Percentiles rank a stretch among this genome's conserved stretches.
phyloP scores from a whole-genome alignment of 2,888 invertebrate species.

The Euplagia quadripunctaria region DNA sequence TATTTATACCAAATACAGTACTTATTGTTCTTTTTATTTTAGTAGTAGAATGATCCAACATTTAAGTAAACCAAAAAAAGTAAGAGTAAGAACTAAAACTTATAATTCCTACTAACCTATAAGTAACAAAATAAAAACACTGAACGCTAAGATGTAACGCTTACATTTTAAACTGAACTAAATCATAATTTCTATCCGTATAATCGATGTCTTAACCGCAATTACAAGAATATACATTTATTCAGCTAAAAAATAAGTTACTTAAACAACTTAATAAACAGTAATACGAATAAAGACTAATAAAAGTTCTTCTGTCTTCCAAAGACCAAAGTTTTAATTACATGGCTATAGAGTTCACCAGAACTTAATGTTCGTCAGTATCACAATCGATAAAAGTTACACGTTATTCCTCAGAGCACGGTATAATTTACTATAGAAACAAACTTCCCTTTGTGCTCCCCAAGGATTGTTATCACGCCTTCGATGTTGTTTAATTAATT shows the following conservation, averaged over 20 bases:
- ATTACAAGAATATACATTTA: not conserved
- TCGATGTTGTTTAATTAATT: conserved; percentile 47
- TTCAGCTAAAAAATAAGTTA: not conserved
- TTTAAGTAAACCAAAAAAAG: not conserved
- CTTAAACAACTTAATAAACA: conserved; percentile 3
- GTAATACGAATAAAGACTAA: not conserved
- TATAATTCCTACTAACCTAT: not conserved
- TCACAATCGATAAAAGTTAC: conserved; percentile 34
- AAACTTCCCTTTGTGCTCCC: conserved; percentile 35
- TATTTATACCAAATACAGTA: not conserved
- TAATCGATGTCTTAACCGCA: not conserved
- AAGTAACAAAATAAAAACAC: not conserved
- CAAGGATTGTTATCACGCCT: conserved; percentile 43
- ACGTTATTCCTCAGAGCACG: conserved; percentile 19
- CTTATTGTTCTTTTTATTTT: not conserved
- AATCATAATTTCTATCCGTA: not conserved
- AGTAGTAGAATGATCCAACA: not conserved
- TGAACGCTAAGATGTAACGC: not conserved
- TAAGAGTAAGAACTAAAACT: not conserved
- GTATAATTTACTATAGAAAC: conserved; percentile 21
- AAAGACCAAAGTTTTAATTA: conserved; percentile 45
- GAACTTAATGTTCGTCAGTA: conserved; percentile 32
- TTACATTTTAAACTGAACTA: not conserved
- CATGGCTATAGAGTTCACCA: conserved; percentile 25
- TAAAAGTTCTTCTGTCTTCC: conserved; percentile 25